Evolutionary conservation across 2,797 vertebrate genomes (phyloP), one percentile per base, ranked within the genome.

Genomic region (Lophius americanus): DNA sequence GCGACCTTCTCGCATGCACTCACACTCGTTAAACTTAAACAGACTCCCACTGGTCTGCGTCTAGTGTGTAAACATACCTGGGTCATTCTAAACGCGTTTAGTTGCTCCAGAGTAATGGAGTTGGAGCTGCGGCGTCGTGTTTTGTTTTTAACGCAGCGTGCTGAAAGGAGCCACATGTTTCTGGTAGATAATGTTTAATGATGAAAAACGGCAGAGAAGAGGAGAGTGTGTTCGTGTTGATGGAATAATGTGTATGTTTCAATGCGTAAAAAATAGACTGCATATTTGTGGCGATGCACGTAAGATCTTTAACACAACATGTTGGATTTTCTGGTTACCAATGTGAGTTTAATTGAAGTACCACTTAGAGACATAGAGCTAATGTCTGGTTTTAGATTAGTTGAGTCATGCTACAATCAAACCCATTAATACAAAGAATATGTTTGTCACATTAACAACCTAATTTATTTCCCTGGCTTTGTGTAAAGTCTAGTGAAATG

Each of bases 21-120:
- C 79, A 79, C 80, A 69, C 87, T 89, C 38, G 67, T 90, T 90
- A 87, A 89, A 89, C 37, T 77, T 67, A 50, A 79, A 90, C 83
- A 91, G 85, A 88, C 85, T 89, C 85, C 72, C 56, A 12, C 63
- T 2, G 73, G 81, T 73, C 65, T n/a, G 50, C 14, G 13, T 51
- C 6, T 48, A 80, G 85, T 91, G 81, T 90, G 85, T 91, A 87
- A 90, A 89, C 79, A 85, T 68, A 60, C 70, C 1, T 12, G 68
- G 89, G 85, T 90, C 86, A 80, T 72, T 85, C 77, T 69, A 61
- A 79, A 86, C 86, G 74, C 68, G 9, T 81, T 79, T 39, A 68
- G 73, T 59, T 35, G 51, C 79, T 78, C n/a, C 5, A 68, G 83
- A 84, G 80, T 84, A 86, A 88, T 79, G 82, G 78, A 50, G 70